Evolutionary conservation across 2,888 invertebrate genomes (phyloP), one percentile per base, ranked within the genome.

Genomic region (Molorchus minor): DNA sequence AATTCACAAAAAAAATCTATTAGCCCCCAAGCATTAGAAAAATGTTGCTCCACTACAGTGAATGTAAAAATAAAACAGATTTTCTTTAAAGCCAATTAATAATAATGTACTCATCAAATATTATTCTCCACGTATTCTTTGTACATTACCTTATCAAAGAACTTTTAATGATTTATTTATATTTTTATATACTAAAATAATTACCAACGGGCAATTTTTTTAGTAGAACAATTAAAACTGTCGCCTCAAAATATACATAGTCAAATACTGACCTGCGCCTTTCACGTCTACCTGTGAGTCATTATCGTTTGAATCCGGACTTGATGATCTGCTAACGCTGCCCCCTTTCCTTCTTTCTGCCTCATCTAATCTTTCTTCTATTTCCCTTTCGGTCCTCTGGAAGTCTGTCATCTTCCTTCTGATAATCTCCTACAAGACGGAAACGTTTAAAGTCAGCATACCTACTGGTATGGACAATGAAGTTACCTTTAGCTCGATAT

Each of bases 351-450:
- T 74, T 56, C 83, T 83, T 69, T 89, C 89, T 7, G 87, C 88
- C 65, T 86, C 86, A 2, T 87, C 84, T 62, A 91, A 83, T 75
- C 78, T 82, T 40, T 88, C 88, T 75, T 92, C 92, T 65, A 92
- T 92, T 74, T 91, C 91, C 47, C 88, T 86, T 73, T 91, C 87
- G n/a, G 88, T 90, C 70, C 87, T 87, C 74, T 87, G 86, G 79
- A 92, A 92, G 46, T 90, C 88, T 54, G 82, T 81, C 68, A 88
- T 86, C 67, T 87, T 86, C 60, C 86, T 84, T 86, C 90, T 88
- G 70, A 79, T 79, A 0, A 71, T 68, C 33, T 78, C 76, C 79
- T 79, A 54, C 30, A 62, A 12, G 21, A n/a, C n/a, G n/a, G n/a
- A 16, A 52, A 30, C 13, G 10, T 12, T 35, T 36, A 12, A 56